Base-by-base conservation (phyloP, 2,888 invertebrate species). In the Ennomos quercinarius region DNA sequence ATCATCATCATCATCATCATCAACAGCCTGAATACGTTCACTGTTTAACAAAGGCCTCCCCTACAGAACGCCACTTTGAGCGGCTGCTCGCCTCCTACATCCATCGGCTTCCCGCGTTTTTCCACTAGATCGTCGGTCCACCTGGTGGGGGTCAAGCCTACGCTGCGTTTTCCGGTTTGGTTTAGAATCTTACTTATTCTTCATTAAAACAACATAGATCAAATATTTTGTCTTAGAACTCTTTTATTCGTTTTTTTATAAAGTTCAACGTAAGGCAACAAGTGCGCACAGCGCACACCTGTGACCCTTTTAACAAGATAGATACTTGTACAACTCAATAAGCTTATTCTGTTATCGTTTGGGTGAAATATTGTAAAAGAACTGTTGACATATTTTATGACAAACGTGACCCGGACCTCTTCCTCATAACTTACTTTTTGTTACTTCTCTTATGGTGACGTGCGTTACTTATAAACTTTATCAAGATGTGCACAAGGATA, bases 341-440 rank as follows among this genome's bases (percentile, higher is more conserved):
- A 54, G 45, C 50, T 46, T 51, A 43, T 50, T 51, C 37, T 47
- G 51, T 55, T 55, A 55, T 42, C 27, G 27, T 59, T 34, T 3
- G 35, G 11, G 37, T 46, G 47, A 55, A 51, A 60, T 47, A 55
- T 46, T 54, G 35, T 47, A 39, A 55, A 57, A 61, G 44, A 61
- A 64, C 52, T 57, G 55, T 56, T 57, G 61, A 58, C 60, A 47
- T 50, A 57, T 56, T 55, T 50, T 47, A 47, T 49, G 52, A 57
- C 12, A 50, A 47, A 35, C 60, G 42, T 59, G 51, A 61, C 59
- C 58, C 42, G 57, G 56, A 61, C 47, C 61, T 51, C 59, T 13
- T 43, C 39, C 57, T 57, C 59, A 58, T 57, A 57, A 47, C 58
- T 51, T 40, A 61, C 60, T 66, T 67, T 61, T 67, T 62, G 50